A percentile compares a stretch with the other conserved stretches of the same genome.
Conservation (phyloP, 37 sponge, comb jelly and placozoan genomes). For the Beroe forskalii region DNA sequence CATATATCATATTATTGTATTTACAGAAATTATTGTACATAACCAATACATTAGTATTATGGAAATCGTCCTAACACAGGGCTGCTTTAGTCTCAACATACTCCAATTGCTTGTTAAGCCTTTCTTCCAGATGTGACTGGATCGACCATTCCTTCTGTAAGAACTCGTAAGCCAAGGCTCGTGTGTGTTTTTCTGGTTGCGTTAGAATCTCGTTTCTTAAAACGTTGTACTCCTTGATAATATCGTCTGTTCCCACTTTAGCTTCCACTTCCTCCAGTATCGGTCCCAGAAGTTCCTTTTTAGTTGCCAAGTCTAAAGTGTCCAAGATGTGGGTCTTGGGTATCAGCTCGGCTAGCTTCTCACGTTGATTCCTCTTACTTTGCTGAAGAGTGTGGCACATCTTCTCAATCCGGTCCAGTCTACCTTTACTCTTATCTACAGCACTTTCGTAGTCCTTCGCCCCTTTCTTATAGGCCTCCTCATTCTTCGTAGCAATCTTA, state of each 20-base stretch:
- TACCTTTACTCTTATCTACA: neutral
- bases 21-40: too few relatives aligned
- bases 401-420: neutral
- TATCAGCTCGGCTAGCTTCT: slow-evolving; percentile 11
- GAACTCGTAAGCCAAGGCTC: slow-evolving; percentile 16
- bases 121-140: slow-evolving; percentile 9
- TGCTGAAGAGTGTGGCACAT: neutral
- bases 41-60: neutral
- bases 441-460: neutral
- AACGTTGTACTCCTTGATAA: neutral
- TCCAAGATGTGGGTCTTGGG: slow-evolving; percentile 32
- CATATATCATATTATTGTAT: too few relatives aligned
- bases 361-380: slow-evolving; percentile 23
- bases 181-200: neutral
- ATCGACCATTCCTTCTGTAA: neutral
- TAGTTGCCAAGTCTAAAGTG: neutral
- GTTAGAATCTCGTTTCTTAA: slow-evolving; percentile 9
- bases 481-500: neutral
- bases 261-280: neutral
- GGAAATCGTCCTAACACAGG: neutral
- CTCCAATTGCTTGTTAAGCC: slow-evolving; percentile 11
- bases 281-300: slow-evolving; percentile 29
- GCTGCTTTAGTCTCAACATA: neutral
- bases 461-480: neutral
- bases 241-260: neutral